Base-by-base conservation (phyloP, 2,797 vertebrate genomes). In the Odontamblyopus lacepedii region DNA sequence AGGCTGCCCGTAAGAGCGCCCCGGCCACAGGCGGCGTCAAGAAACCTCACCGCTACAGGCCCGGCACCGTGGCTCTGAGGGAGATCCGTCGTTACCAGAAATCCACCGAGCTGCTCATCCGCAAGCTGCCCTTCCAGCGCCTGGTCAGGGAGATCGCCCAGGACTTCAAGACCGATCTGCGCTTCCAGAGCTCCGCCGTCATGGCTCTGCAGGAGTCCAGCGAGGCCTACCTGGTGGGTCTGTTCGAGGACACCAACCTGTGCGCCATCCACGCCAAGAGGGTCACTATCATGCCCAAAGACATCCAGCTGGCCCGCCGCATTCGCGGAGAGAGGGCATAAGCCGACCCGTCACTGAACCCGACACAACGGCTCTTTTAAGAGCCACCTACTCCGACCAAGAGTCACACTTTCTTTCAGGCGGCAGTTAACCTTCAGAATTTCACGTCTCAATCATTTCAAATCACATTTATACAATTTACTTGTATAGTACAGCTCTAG, bases 261-360 rank as follows among this genome's bases (percentile, higher is more conserved):
- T 62, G 60, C 18, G 60, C 60, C 16, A 62, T 62, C 64, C 65
- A 74, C 32, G 65, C 72, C 12, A 69, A 74, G 57, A 60, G 72
- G 0, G 72, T 69, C 8, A 68, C 72, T 48, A 74, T 68, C n/a
- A 74, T 74, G 72, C 71, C 71, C 29, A 73, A 73, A 26, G 72
- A 74, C 59, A 74, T 74, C 60, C 72, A 74, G 65, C 60, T 74
- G 23, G 72, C 66, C 12, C 66, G 65, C 5, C 66, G 72, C n/a
- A 56, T 56, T 23, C 55, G 55, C 55, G 55, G 55, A 56, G 55
- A 56, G 55, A 26, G 55, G n/a, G 55, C 55, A 12, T 56, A 56
- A 26, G 11, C 55, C 23, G 55, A 26, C 23, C 55, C 0, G 12
- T 13, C 2, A 44, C 5, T 0, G 12, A 6, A 16, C 1, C 9